phyloP scores from a whole-genome alignment of 2,113 vertebrate species.

The Aramus guarauna region DNA sequence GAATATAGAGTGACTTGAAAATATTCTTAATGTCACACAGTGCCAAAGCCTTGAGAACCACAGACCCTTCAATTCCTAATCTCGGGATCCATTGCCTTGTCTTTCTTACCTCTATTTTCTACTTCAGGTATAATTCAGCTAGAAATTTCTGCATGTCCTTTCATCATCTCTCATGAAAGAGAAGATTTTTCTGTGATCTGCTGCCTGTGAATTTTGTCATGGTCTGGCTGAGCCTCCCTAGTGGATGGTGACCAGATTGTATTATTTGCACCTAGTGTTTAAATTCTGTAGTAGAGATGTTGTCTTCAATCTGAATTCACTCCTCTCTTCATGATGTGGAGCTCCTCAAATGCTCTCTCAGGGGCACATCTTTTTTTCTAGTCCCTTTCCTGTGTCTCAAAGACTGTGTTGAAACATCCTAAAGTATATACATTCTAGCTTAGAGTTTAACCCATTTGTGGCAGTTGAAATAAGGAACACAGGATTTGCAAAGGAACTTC shows the following conservation, averaged over 20 bases:
- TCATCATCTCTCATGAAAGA: conserved; percentile 47
- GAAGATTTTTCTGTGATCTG: conserved; percentile 20
- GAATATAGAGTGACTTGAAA: not conserved
- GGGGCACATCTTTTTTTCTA: not conserved
- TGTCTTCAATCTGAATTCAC: not conserved
- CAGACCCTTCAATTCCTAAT: not conserved
- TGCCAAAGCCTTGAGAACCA: not conserved
- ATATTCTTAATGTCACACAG: not conserved
- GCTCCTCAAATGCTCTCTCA: not conserved
- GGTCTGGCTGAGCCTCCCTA: not conserved
- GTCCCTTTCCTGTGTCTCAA: not conserved
- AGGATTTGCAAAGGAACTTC: not conserved
- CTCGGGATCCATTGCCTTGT: not conserved
- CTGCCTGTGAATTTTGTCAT: conserved; percentile 15
- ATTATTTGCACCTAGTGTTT: not conserved
- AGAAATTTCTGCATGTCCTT: conserved; percentile 19
- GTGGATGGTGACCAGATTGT: not conserved
- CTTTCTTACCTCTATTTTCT: not conserved
- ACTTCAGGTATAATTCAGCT: not conserved
- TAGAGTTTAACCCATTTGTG: not conserved
- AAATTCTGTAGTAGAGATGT: not conserved
- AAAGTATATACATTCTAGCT: not conserved
- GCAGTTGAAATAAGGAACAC: not conserved
- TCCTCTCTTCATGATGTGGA: not conserved
- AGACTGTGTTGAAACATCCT: not conserved